Percentiles rank a stretch among this genome's conserved stretches.
Conservation (phyloP, 2,113 vertebrate species). For the Cynoglossus semilaevis region DNA sequence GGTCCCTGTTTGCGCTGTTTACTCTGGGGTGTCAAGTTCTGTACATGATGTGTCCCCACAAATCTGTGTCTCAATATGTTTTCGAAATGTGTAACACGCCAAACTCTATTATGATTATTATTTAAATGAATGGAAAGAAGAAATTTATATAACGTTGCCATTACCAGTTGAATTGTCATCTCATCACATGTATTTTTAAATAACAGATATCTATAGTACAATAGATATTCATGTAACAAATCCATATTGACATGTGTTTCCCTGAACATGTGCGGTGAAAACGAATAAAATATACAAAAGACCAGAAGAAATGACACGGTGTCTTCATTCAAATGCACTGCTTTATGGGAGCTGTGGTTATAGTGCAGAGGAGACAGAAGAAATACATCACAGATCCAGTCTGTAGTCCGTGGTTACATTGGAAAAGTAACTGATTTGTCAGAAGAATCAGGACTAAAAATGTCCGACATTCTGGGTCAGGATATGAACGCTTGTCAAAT, state of each 20-base stretch:
- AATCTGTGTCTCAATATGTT: constrained; percentile 64
- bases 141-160: constrained; percentile 63
- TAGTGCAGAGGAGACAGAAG: too few relatives aligned
- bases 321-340: constrained; percentile 22
- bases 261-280: constrained; percentile 70
- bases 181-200: constrained; percentile 71
- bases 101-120: constrained; percentile 50
- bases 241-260: constrained; percentile 70
- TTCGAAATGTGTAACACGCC: constrained; percentile 48
- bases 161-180: constrained; percentile 52
- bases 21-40: constrained; percentile 63
- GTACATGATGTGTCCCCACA: constrained; percentile 59
- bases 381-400: too few relatives aligned
- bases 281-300: constrained; percentile 71
- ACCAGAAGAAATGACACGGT: constrained; percentile 13
- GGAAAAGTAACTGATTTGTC: too few relatives aligned
- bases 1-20: constrained; percentile 41
- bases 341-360: too few relatives aligned
- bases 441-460: too few relatives aligned
- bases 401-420: too few relatives aligned
- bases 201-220: constrained; percentile 67
- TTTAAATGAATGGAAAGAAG: constrained; percentile 10
- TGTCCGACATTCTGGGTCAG: too few relatives aligned
- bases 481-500: too few relatives aligned
- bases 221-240: constrained; percentile 72